A percentile compares a stretch with the other conserved stretches of the same genome.
These are phyloP conservation scores for Symphodus melops DNA, from an alignment of 2,113 vertebrate genomes.

Conservation along the genomic window DNA sequence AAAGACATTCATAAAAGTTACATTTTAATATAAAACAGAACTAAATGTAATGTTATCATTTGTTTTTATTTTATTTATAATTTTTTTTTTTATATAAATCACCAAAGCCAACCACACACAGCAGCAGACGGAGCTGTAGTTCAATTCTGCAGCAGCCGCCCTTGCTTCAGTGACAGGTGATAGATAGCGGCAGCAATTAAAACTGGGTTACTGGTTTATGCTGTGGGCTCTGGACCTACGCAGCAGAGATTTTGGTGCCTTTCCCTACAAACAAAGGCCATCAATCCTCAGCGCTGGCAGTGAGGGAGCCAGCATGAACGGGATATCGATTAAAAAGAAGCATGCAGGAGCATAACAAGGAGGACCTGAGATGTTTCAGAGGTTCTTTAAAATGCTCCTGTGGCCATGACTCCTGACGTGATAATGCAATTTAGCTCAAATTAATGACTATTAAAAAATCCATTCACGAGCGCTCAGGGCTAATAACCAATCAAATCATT, in stretches of 20 bases:
- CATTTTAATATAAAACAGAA: too few species aligned
- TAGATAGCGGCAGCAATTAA: conserved; percentile 84
- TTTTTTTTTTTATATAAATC: too few species aligned
- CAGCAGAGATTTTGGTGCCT: conserved; percentile 75
- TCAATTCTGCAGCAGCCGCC: conserved; percentile 67
- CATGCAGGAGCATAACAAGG: conserved; percentile 37
- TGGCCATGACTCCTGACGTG: background rate
- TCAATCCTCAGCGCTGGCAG: conserved; percentile 76
- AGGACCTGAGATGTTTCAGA: conserved; percentile 18
- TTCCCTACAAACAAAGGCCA: conserved; percentile 77
- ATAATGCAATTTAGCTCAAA: background rate
- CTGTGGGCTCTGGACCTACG: conserved; percentile 60
- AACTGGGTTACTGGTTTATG: conserved; percentile 85
- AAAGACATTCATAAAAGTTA: background rate
- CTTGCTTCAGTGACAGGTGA: conserved; percentile 75
- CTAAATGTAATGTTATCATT: background rate
- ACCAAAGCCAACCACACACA: conserved; percentile 9
- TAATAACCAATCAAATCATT: background rate
- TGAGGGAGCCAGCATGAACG: conserved; percentile 57
- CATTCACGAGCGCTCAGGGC: background rate
- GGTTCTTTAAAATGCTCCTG: conserved; percentile 12
- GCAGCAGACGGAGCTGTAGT: conserved; percentile 45
- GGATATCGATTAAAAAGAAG: conserved; percentile 64
- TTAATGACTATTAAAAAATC: background rate
- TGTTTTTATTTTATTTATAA: too few species aligned